These are phyloP conservation scores for Escarpia spicata DNA, from an alignment of 2,888 invertebrate genomes.

Conservation along the genomic window DNA sequence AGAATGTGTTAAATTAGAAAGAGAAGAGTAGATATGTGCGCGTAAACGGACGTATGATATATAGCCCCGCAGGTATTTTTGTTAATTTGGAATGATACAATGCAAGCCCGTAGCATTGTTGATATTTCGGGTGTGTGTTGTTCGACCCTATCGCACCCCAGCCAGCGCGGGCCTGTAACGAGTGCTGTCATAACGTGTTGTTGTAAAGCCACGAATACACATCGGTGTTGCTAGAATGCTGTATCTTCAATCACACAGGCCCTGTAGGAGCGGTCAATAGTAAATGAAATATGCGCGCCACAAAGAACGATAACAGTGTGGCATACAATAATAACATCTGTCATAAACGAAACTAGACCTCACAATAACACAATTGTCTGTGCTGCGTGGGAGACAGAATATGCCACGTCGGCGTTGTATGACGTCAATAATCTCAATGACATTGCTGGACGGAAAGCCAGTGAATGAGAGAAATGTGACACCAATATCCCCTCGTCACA, in stretches of 20 bases:
- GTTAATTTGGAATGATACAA: no score
- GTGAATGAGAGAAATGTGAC: constrained; percentile 16
- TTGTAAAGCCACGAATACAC: no score
- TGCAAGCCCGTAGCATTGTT: no score
- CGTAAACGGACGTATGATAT: no score
- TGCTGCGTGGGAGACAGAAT: not conserved
- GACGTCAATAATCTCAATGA: not conserved
- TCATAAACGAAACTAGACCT: not conserved
- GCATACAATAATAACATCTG: not conserved
- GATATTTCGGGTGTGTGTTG: no score
- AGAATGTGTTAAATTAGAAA: no score
- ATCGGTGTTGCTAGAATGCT: not conserved
- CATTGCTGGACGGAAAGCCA: not conserved
- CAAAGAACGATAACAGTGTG: not conserved
- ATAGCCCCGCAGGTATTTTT: no score
- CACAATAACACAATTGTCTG: not conserved
- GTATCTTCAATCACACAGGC: not conserved
- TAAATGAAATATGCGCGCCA: no score
- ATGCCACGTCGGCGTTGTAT: not conserved
- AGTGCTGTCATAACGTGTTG: no score
- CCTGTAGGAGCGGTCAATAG: not conserved
- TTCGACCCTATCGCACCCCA: no score
- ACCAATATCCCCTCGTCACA: not conserved
- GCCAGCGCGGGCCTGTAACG: no score
- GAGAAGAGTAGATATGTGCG: no score